Evolutionary conservation across 2,888 invertebrate genomes (phyloP).

Genomic region (Auanema sp.): DNA sequence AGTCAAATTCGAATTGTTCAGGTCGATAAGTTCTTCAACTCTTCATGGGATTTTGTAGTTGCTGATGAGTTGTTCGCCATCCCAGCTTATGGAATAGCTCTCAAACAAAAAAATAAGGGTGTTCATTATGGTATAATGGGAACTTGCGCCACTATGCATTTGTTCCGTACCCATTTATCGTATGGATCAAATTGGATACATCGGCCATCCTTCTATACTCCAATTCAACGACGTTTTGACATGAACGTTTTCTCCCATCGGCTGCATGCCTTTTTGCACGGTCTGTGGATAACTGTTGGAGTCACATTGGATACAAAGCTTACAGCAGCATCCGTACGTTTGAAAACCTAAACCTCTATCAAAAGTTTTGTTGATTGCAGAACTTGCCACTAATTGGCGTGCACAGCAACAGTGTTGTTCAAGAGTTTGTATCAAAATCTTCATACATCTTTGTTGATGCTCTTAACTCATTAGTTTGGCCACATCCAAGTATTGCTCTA

Average conservation of each 20-base stretch:
- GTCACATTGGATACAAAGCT: not conserved
- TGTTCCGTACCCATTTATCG: conserved; percentile 1
- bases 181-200: not conserved
- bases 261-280: not conserved
- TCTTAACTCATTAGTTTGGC: conserved; percentile 23
- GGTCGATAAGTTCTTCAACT: conserved; percentile 21
- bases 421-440: conserved; percentile 6
- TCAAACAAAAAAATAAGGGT: conserved; percentile 6
- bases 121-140: conserved; percentile 9
- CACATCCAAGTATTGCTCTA: conserved; percentile 14
- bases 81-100: conserved; percentile 27
- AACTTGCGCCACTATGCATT: conserved; percentile 15
- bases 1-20: conserved; percentile 2
- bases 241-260: not conserved
- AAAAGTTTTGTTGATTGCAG: too few relatives aligned
- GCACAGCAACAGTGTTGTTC: not conserved
- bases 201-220: not conserved
- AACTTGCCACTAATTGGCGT: too few relatives aligned
- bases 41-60: conserved; percentile 37
- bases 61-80: conserved; percentile 40
- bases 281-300: not conserved
- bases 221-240: not conserved
- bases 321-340: too few relatives aligned
- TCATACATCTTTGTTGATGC: conserved; percentile 25
- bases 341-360: too few relatives aligned